Evolutionary conservation across 2,797 vertebrate species (phyloP).

Genomic region (Hirundo rustica): DNA sequence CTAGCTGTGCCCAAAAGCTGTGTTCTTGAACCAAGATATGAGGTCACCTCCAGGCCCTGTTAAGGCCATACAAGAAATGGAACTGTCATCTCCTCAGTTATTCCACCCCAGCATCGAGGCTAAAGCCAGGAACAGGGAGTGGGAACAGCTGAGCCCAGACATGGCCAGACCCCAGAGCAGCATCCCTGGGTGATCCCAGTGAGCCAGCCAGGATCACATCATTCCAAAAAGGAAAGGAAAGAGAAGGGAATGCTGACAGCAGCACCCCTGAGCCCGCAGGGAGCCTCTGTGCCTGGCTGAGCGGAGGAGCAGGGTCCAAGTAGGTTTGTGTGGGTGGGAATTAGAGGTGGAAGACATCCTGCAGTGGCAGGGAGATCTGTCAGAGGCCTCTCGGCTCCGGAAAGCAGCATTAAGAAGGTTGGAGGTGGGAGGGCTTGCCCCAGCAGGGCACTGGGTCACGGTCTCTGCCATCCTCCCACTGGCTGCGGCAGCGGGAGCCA

Average conservation of each 20-base stretch:
- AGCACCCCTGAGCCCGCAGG: accelerated
- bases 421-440: neutral
- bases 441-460: neutral
- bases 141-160: neutral
- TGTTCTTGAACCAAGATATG: neutral
- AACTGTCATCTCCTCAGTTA: accelerated
- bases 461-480: neutral
- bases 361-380: neutral
- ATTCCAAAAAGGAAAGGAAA: neutral
- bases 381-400: accelerated
- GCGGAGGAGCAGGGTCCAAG: neutral
- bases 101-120: neutral
- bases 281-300: neutral
- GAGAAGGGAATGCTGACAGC: neutral
- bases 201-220: neutral
- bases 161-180: neutral
- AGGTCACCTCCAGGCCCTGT: no score
- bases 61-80: neutral
- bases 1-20: neutral
- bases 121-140: neutral
- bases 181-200: neutral
- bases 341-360: neutral
- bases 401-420: neutral
- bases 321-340: neutral
- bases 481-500: accelerated